Evolutionary conservation across 2,888 invertebrate genomes (phyloP).

Genomic region (Ctena decussata): DNA sequence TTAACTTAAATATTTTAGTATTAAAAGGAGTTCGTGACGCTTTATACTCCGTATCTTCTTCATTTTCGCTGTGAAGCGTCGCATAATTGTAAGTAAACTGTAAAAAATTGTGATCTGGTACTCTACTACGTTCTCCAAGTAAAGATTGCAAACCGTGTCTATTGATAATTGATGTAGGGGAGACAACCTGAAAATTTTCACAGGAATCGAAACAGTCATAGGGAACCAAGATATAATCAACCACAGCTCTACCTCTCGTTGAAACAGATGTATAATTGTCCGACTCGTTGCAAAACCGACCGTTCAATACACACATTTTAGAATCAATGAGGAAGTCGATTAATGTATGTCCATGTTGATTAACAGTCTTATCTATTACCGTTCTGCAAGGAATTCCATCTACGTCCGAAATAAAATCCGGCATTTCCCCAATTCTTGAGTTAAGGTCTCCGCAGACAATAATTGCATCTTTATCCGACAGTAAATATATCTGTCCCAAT

Average conservation of each 20-base stretch:
- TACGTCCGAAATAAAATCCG: background rate
- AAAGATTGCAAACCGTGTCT: background rate
- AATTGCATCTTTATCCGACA: background rate
- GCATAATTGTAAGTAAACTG: conserved; percentile 2
- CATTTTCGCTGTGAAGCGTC: background rate
- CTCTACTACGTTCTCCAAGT: background rate
- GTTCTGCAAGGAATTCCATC: background rate
- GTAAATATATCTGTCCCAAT: conserved; percentile 7
- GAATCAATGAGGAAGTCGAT: conserved; percentile 6
- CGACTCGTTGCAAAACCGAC: background rate
- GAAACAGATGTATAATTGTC: conserved; percentile 30
- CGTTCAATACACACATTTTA: conserved; percentile 16
- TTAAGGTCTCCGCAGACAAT: conserved; percentile 17
- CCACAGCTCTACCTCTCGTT: conserved; percentile 2
- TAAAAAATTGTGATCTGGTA: conserved; percentile 23
- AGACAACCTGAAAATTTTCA: conserved; percentile 1
- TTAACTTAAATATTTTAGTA: conserved; percentile 15
- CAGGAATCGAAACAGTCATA: conserved; percentile 12
- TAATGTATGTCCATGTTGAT: conserved; percentile 23
- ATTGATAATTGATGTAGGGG: background rate
- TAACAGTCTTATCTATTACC: background rate
- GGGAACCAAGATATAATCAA: background rate
- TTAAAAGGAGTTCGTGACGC: background rate
- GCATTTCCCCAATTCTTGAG: background rate
- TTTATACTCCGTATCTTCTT: background rate